Conservation (phyloP, 2,113 vertebrate genomes). For the Gobius niger region DNA sequence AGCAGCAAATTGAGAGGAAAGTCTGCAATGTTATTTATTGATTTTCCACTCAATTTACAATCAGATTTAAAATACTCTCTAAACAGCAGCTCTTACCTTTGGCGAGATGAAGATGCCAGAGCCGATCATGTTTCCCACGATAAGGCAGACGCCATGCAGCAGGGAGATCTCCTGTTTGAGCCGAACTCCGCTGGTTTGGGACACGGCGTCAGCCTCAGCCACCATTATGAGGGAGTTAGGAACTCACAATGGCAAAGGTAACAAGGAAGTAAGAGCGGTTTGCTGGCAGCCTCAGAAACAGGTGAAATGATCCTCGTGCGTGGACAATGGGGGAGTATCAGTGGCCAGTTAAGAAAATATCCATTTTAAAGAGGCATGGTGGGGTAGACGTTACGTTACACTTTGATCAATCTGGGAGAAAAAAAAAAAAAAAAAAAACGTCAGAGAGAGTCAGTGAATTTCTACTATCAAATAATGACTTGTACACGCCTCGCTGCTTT, state of each 20-base stretch:
- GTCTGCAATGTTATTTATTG: too few relatives aligned
- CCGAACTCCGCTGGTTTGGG: constrained; percentile 55
- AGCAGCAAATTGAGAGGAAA: too few relatives aligned
- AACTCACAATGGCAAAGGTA: background rate
- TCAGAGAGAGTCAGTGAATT: background rate
- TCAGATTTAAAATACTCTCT: background rate
- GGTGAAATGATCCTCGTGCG: constrained; percentile 2
- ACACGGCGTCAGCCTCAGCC: constrained; percentile 41
- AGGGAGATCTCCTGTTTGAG: constrained; percentile 83
- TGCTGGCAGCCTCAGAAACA: background rate
- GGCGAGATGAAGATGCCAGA: constrained; percentile 83
- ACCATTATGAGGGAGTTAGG: constrained; percentile 61
- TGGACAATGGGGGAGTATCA: constrained; percentile 2
- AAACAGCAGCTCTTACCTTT: constrained; percentile 55
- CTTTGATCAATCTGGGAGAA: constrained; percentile 29
- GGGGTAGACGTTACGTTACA: constrained; percentile 4
- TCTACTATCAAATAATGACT: background rate
- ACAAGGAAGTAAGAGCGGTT: background rate
- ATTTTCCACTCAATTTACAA: background rate
- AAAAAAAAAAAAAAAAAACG: constrained; percentile 7
- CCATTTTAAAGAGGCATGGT: constrained; percentile 18
- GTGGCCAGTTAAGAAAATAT: background rate
- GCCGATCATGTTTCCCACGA: constrained; percentile 84
- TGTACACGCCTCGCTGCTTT: background rate
- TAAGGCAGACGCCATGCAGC: constrained; percentile 82